Base-by-base conservation (phyloP, 2,888 invertebrate species). In the Zelleria hepariella region DNA sequence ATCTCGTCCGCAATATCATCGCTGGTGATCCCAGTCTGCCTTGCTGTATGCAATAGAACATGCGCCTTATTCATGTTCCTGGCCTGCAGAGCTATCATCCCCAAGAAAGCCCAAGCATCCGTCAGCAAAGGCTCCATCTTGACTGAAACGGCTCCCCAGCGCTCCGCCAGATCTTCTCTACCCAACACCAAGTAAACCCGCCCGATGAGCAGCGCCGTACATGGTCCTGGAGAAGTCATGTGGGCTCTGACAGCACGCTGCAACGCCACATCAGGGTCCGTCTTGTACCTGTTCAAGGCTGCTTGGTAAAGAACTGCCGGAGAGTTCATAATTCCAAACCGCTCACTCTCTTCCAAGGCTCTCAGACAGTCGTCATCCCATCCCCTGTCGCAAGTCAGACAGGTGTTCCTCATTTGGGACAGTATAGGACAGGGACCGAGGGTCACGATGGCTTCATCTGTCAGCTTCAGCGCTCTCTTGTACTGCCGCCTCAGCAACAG, bases 21-120 rank as follows among this genome's bases (percentile, higher is more conserved):
- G 63, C 76, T 80, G 2, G 86, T 52, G 0, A 78, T 70, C 0
- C 88, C 88, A 0, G 73, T 78, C 65, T 88, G 84, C 32, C 72
- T 73, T 0, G 86, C 81, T 4, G 87, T 85, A 6, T 85, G 80
- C 2, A 86, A 64, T 78, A 86, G 76, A 1, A 72, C 67, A 53
- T 74, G 73, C 1, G 84, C 86, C 64, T 76, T 81, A 7, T 81
- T 69, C 1, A 79, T 21, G 24, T 82, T 68, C 54, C 70, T 73
- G 47, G 79, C 74, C 53, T 73, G 67, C 72, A 86, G 77, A 7
- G 83, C 83, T 47, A 86, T 64, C 20, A 83, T 56, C n/a, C 80
- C 77, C 62, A 88, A 64, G 62, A 83, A 68, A 2, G 83, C 86
- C 88, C 88, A 88, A 0, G 78, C 88, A 66, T 88, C 85, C 3